These are phyloP conservation scores for Pecten maximus DNA, from an alignment of 2,888 invertebrate genomes.

Conservation along the genomic window DNA sequence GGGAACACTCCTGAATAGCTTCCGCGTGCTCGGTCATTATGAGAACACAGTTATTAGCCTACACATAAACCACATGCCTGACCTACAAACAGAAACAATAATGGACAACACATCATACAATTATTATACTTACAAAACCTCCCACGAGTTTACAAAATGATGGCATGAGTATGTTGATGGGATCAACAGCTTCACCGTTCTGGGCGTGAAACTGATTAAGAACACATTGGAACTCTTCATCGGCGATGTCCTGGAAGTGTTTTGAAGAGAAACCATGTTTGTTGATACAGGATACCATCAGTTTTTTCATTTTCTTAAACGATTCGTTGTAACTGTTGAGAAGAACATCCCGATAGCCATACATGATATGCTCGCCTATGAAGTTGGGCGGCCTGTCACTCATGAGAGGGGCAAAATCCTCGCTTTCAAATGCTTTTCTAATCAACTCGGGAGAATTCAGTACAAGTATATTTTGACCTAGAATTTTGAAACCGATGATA, in stretches of 20 bases:
- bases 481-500: conserved; percentile 62
- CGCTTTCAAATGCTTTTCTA: conserved; percentile 59
- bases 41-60: neutral
- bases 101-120: neutral
- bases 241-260: conserved; percentile 38
- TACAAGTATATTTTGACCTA: conserved; percentile 61
- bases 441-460: conserved; percentile 63
- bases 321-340: conserved; percentile 60
- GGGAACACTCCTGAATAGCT: neutral
- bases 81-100: neutral
- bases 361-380: conserved; percentile 61
- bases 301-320: conserved; percentile 54
- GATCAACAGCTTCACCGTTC: conserved; percentile 53
- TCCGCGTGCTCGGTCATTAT: neutral
- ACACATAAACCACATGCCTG: neutral
- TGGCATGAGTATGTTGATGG: conserved; percentile 56
- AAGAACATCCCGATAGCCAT: conserved; percentile 62
- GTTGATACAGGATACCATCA: conserved; percentile 58
- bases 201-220: conserved; percentile 49
- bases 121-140: conserved; percentile 58
- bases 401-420: conserved; percentile 54
- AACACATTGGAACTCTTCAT: conserved; percentile 52
- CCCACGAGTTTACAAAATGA: conserved; percentile 65
- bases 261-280: conserved; percentile 45
- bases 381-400: conserved; percentile 65